Base-by-base conservation (phyloP, 1,140 invertebrate species). In the Phymorhynchus buccinoides region DNA sequence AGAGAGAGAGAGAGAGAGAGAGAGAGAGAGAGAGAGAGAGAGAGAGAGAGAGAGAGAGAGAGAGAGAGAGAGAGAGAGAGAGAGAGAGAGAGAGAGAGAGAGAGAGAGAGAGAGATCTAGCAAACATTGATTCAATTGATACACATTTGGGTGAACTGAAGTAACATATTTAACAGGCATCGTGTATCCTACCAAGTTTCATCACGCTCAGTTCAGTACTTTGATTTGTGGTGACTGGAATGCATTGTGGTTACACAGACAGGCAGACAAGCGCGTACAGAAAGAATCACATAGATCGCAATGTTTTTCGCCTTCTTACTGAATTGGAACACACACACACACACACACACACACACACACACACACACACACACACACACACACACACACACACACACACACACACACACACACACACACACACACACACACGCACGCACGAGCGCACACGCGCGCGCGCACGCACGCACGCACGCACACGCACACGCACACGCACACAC, bases 351-450 rank as follows among this genome's bases (percentile, higher is more conserved):
- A n/a, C n/a, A 78, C 32, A 37, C n/a, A 37, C 75, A 41, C 78
- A n/a, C 78, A 32, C 78, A 80, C 78, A 44, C 78, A 80, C 80
- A n/a, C 80, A 62, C 42, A 56, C 42, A 81, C 80, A 62, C 42
- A 81, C 80, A 81, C 80, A 35, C 80, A 81, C 80, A 27, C 80
- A 81, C 80, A 35, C 80, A 39, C 80, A 30, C 41, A 42, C 75
- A 48, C 75, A 42, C 75, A 48, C 75, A 42, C 39, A 30, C 71
- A 37, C 71, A 35, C 71, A 75, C 71, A 30, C 71, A 75, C 71
- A 30, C 71, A 75, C 71, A 30, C 71, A 75, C 71, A 30, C 71
- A 75, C 71, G 32, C 71, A 75, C 71, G 32, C 71, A 75, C 71
- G 22, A 14, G 44, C 75, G 30, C 75, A 78, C 41, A 30, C 75